Conservation (phyloP, 2,888 invertebrate genomes). For the Galeruca laticollis region DNA sequence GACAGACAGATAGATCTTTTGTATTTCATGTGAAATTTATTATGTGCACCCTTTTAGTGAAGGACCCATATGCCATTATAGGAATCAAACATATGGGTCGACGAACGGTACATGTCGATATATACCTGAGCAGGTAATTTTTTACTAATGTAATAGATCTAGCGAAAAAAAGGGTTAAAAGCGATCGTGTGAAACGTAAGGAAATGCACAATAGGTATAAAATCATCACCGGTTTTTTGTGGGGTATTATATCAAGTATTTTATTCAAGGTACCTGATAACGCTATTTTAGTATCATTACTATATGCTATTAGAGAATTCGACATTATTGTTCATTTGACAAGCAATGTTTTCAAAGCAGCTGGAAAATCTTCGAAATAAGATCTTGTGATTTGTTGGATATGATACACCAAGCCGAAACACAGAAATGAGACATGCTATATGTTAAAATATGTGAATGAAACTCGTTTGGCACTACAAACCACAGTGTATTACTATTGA, state of each 20-base stretch:
- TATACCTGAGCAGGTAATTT: constrained; percentile 47
- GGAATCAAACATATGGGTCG: constrained; percentile 43
- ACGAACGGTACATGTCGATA: constrained; percentile 29
- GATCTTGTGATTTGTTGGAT: too few relatives aligned
- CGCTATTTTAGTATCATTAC: too few relatives aligned
- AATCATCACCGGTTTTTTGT: constrained; percentile 20
- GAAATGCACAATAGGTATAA: constrained; percentile 34
- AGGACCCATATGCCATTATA: constrained; percentile 37
- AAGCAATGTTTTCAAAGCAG: too few relatives aligned
- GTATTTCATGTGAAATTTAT: constrained; percentile 55
- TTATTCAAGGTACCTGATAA: constrained; percentile 19
- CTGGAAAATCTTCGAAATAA: too few relatives aligned
- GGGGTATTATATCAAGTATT: constrained; percentile 20
- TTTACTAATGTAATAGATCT: constrained; percentile 47
- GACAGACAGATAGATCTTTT: constrained; percentile 54
- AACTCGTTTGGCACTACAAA: too few relatives aligned
- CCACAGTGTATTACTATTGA: too few relatives aligned
- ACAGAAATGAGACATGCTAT: too few relatives aligned
- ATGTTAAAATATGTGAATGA: too few relatives aligned
- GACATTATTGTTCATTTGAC: too few relatives aligned
- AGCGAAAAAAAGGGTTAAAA: constrained; percentile 47
- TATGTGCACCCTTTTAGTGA: constrained; percentile 43
- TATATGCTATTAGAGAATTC: too few relatives aligned
- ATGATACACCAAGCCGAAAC: too few relatives aligned
- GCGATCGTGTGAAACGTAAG: constrained; percentile 48